Evolutionary conservation across 1,140 invertebrate genomes (phyloP), one percentile per base, ranked within the genome.

Genomic region (Ceratina japonica): DNA sequence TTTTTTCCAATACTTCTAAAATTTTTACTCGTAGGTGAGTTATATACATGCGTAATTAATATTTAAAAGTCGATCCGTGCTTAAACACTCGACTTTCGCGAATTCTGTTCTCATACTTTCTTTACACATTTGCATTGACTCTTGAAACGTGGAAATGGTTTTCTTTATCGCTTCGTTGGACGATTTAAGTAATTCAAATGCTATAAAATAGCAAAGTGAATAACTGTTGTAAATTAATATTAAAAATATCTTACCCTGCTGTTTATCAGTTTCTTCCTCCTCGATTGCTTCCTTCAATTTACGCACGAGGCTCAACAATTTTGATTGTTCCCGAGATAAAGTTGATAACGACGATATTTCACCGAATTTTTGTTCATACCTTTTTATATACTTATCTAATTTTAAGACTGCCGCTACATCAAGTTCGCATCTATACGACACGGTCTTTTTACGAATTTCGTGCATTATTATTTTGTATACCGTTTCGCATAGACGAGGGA

Each of bases 1-100:
- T 20, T 31, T 13, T 7, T 18, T 65, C 4, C 31, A 68, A 18
- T 62, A 20, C 10, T n/a, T 59, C 16, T 75, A 49, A 51, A 59
- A 58, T 20, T 37, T 49, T 49, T 56, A 49, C 27, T 22, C 10
- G 65, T 22, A 22, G 1, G 18, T 51, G n/a, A 62, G 13, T 37
- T 72, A 78, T 18, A 8, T 49, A 12, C 13, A 64, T 4, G 22
- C n/a, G n/a, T 63, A 79, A 80, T 82, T 65, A 64, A 82, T 76
- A 13, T 15, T 66, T 71, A 82, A 65, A 70, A 82, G 81, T 37
- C 81, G 59, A 22, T 82, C 68, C 52, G 81, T 82, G 20, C 59
- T 82, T n/a, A 80, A 64, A 52, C 37, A 63, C 20, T 82, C 72
- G 0, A 80, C n/a, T 20, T 80, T 82, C 0, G 52, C 71, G 13